Evolutionary conservation across 2,113 vertebrate species (phyloP).

Genomic region (Raja brachyura): DNA sequence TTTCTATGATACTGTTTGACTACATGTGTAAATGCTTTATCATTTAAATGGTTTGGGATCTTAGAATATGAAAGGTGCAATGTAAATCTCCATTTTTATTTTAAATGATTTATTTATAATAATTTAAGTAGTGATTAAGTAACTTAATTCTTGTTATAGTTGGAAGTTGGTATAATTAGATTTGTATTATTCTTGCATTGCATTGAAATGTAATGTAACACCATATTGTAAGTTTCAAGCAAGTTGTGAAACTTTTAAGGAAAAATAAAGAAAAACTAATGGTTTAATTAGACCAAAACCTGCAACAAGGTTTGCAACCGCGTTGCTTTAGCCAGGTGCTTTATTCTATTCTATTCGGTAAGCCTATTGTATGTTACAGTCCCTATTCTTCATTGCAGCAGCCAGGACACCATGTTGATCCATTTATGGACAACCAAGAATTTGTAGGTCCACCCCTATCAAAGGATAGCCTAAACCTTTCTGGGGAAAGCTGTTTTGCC

Average conservation of each 20-base stretch:
- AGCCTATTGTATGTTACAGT: neutral
- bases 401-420: neutral
- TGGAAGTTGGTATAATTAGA: neutral
- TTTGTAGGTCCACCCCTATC: neutral
- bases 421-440: neutral
- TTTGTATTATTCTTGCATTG: too few species aligned
- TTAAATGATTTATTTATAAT: neutral
- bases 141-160: neutral
- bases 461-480: neutral
- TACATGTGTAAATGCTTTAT: neutral
- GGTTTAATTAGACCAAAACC: neutral
- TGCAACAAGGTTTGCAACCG: neutral
- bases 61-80: neutral
- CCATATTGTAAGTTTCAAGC: too few species aligned
- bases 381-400: constrained; percentile 3
- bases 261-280: neutral
- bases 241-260: too few species aligned
- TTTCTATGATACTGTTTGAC: neutral
- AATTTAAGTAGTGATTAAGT: neutral
- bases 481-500: constrained; percentile 4
- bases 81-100: neutral
- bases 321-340: neutral
- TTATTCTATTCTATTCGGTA: neutral
- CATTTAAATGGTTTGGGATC: neutral
- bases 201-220: neutral